Base-by-base conservation (phyloP, 2,113 vertebrate species). In the Tychaedon coryphoeus region DNA sequence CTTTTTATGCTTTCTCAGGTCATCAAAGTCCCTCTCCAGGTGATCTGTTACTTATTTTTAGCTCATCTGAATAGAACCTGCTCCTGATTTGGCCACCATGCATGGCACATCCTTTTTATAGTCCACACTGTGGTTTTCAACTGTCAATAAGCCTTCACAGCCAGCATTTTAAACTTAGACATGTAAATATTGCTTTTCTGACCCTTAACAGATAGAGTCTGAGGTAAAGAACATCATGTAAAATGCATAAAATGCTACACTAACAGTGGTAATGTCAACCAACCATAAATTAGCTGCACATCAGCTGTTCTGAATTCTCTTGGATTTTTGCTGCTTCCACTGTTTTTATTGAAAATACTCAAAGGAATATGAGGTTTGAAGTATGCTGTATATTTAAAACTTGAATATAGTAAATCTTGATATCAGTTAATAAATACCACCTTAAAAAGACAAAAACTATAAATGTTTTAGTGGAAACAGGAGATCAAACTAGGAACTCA, bases 361-460 rank as follows among this genome's bases (percentile, higher is more conserved):
- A 65, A 6, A 80, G 38, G 45, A 76, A 43, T 47, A 29, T 76
- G 62, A 61, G 34, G 6, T 42, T 85, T 85, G 54, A 79, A 65
- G 20, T 72, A 50, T 40, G 82, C 53, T 62, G 57, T 79, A 38
- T 88, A 65, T 91, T 96, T 95, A 95, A 88, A 95, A 86, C 19
- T 71, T 76, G 71, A 93, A 83, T 54, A 60, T 81, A 94, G 60
- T 94, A 88, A 93, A 95, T 94, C 86, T 92, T 13, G 5, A 36
- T 73, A 12, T 69, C 57, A 90, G 51, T 88, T 79, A 72, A 95
- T 73, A 95, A 92, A 77, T 70, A 29, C 40, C 64, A 87, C 66
- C 72, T 89, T 86, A 69, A 88, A 96, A 94, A 82, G 78, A 14
- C 18, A 57, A 40, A 97, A 73, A 53, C 29, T 93, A 33, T 56